A percentile compares a stretch with the other conserved stretches of the same genome.
Evolutionary conservation across 2,888 invertebrate species (phyloP).

Genomic region (Plagodis pulveraria): DNA sequence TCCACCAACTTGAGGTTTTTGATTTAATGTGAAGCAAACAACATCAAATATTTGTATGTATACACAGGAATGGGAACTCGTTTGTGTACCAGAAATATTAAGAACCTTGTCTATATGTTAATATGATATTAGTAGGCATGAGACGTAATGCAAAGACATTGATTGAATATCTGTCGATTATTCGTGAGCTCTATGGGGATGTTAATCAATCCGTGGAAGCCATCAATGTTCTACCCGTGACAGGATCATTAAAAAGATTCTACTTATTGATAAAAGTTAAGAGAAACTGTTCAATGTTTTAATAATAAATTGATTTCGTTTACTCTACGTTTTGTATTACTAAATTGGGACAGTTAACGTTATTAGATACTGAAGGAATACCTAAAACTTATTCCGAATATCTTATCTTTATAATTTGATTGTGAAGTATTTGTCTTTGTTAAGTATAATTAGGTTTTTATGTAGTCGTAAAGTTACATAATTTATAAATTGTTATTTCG

Average conservation of each 20-base stretch:
- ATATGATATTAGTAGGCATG: slow-evolving; percentile 19
- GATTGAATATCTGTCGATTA: slow-evolving; percentile 13
- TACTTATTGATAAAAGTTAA: background rate
- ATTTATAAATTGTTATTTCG: background rate
- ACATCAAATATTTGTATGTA: slow-evolving; percentile 1
- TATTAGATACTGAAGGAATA: no score
- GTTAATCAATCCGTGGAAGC: slow-evolving; percentile 23
- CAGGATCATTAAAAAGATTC: slow-evolving; percentile 15
- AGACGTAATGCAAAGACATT: slow-evolving; percentile 1
- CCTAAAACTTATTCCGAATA: no score
- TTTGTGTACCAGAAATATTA: background rate
- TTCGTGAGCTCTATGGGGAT: slow-evolving; percentile 9
- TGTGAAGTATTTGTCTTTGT: background rate
- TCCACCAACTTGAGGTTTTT: slow-evolving; percentile 1
- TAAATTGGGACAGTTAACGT: no score
- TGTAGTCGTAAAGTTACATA: background rate
- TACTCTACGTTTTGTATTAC: no score
- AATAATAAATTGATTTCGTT: no score
- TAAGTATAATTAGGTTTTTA: background rate
- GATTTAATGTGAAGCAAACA: slow-evolving; percentile 9
- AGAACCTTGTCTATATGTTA: slow-evolving; percentile 11
- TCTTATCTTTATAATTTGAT: no score
- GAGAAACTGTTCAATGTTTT: no score
- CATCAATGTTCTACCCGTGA: slow-evolving; percentile 19
- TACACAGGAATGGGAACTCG: background rate